Evolutionary conservation across 2,888 invertebrate genomes (phyloP).

Genomic region (Zygothrica quintamaculata): DNA sequence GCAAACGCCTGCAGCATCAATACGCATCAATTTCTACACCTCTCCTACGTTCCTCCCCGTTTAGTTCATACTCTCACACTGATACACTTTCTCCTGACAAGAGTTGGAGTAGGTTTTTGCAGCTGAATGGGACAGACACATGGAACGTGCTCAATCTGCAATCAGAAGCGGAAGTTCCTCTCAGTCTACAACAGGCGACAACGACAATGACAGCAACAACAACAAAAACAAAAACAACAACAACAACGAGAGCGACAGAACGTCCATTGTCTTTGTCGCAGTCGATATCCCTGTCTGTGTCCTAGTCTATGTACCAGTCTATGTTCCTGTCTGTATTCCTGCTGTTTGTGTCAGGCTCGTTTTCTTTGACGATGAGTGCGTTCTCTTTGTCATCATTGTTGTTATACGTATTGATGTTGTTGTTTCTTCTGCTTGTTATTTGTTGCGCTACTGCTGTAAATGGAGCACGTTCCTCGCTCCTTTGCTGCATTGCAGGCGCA

Average conservation of each 20-base stretch:
- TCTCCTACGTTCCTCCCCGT: constrained; percentile 1
- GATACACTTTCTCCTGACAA: background rate
- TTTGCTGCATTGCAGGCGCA: constrained; percentile 75
- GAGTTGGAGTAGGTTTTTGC: background rate
- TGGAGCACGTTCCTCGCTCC: constrained; percentile 57
- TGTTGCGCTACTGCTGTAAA: constrained; percentile 33
- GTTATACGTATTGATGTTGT: constrained; percentile 11
- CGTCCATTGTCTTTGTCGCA: constrained; percentile 36
- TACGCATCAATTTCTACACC: constrained; percentile 65
- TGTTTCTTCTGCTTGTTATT: constrained; percentile 17
- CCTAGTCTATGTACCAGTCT: constrained; percentile 1
- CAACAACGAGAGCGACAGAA: constrained; percentile 22
- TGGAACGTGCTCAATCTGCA: constrained; percentile 80
- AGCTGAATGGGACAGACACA: constrained; percentile 42
- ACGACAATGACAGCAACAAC: constrained; percentile 21
- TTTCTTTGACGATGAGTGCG: constrained; percentile 64
- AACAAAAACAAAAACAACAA: constrained; percentile 13
- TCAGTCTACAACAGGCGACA: constrained; percentile 35
- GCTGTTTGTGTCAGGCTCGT: constrained; percentile 48
- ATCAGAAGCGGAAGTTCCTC: constrained; percentile 78
- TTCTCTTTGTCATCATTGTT: constrained; percentile 28
- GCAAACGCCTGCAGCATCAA: constrained; percentile 71
- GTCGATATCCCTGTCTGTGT: constrained; percentile 24
- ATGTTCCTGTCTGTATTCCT: constrained; percentile 18
- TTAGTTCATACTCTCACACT: too few species aligned